A percentile compares a stretch with the other conserved stretches of the same genome.
Evolutionary conservation across 2,113 vertebrate species (phyloP).

Genomic region (Sturnus vulgaris): DNA sequence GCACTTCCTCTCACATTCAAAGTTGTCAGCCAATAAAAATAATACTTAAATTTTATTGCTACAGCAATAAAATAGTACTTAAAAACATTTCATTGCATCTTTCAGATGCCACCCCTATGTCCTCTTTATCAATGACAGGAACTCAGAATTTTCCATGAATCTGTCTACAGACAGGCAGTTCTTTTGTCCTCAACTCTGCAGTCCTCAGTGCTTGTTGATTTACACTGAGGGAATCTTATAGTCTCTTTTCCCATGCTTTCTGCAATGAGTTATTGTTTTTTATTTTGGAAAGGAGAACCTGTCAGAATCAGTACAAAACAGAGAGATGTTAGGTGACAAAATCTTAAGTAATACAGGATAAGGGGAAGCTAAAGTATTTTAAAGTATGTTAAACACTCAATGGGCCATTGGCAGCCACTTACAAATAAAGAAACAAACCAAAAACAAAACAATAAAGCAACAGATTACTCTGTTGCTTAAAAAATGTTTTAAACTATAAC

Average conservation of each 20-base stretch:
- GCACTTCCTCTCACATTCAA: neutral
- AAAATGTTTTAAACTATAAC: neutral
- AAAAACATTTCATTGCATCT: neutral
- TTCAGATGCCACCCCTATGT: neutral
- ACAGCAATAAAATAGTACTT: neutral
- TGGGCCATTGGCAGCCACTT: neutral
- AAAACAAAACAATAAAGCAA: neutral
- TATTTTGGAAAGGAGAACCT: neutral
- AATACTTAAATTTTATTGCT: neutral
- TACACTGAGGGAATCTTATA: neutral
- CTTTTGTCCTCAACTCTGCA: neutral
- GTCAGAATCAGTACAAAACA: neutral
- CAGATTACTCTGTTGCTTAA: neutral
- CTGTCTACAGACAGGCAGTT: neutral
- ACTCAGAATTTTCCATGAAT: neutral
- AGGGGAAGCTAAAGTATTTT: neutral
- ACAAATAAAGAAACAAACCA: neutral
- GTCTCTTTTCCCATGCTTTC: neutral
- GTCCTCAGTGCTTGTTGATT: neutral
- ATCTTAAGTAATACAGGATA: neutral
- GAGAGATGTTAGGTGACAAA: neutral
- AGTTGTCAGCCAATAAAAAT: neutral
- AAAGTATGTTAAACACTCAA: neutral
- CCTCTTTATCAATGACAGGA: neutral
- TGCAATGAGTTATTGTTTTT: neutral